Conservation (phyloP, 2,888 invertebrate genomes). For the Drosophila picticornis region DNA sequence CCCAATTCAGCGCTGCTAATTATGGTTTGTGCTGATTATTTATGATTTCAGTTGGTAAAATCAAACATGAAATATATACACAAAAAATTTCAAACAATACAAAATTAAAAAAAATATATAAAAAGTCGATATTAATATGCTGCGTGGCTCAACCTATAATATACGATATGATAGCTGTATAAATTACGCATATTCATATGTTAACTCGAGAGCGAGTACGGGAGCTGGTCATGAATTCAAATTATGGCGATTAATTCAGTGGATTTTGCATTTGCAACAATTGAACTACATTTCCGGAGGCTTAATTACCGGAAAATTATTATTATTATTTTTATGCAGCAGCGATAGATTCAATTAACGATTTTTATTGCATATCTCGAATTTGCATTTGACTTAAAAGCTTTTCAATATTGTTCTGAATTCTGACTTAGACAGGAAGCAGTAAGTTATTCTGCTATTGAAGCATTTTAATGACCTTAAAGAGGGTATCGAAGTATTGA, state of each 20-base stretch:
- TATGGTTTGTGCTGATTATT: slow-evolving; percentile 23
- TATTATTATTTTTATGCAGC: slow-evolving; percentile 12
- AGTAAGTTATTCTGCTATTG: neutral
- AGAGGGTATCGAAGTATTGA: neutral
- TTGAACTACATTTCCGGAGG: slow-evolving; percentile 22
- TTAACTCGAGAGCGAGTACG: slow-evolving; percentile 14
- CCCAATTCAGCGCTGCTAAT: neutral
- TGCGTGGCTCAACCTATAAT: slow-evolving; percentile 22
- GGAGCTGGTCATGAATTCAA: slow-evolving; percentile 29
- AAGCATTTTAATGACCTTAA: neutral
- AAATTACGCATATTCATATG: slow-evolving; percentile 37
- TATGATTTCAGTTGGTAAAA: slow-evolving; percentile 21
- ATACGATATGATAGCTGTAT: slow-evolving; percentile 30
- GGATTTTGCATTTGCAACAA: slow-evolving; percentile 24
- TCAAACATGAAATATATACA: slow-evolving; percentile 22
- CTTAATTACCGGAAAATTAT: slow-evolving; percentile 29
- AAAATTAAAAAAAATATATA: neutral
- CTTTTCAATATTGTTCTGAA: neutral
- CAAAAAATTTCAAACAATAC: slow-evolving; percentile 3
- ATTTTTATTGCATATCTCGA: neutral
- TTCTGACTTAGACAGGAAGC: neutral
- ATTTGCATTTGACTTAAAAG: neutral
- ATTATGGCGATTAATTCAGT: slow-evolving; percentile 32
- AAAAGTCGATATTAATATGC: slow-evolving; percentile 10
- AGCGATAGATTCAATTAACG: slow-evolving; percentile 5